Conservation (phyloP, 1,140 invertebrate species). For the Drosophila asahinai region DNA sequence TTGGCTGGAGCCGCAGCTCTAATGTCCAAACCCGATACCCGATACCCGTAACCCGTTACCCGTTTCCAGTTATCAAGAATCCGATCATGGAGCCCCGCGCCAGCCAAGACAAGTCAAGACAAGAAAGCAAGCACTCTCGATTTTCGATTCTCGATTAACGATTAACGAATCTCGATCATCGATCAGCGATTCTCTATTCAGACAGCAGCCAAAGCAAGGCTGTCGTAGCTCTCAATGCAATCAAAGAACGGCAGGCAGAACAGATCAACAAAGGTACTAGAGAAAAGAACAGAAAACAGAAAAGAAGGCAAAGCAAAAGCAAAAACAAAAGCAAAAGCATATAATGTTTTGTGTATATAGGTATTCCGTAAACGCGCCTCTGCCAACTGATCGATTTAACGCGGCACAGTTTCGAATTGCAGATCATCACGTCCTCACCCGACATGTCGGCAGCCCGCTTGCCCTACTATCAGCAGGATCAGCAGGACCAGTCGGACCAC, state of each 20-base stretch:
- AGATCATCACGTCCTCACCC: constrained; percentile 50
- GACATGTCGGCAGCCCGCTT: constrained; percentile 72
- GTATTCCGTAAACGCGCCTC: constrained; percentile 64
- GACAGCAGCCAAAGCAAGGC: constrained; percentile 1
- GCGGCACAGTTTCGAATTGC: constrained; percentile 81
- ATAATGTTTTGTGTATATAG: constrained; percentile 67
- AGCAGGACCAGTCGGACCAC: constrained; percentile 36
- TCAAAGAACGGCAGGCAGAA: neutral
- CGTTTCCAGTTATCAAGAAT: neutral
- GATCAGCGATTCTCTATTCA: constrained; percentile 15
- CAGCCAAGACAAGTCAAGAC: constrained; percentile 26
- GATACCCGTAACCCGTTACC: neutral
- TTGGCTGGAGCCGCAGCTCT: constrained; percentile 29
- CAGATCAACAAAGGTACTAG: constrained; percentile 29
- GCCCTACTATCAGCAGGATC: constrained; percentile 68
- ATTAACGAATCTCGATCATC: neutral
- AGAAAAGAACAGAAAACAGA: constrained; percentile 1
- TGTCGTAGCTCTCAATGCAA: neutral
- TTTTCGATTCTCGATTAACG: constrained; percentile 17
- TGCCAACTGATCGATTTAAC: constrained; percentile 74
- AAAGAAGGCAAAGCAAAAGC: constrained; percentile 29
- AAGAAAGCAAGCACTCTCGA: constrained; percentile 24
- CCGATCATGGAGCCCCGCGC: constrained; percentile 23
- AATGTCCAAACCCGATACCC: neutral
- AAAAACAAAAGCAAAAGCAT: constrained; percentile 17